phyloP scores from a whole-genome alignment of 2,113 vertebrate species.

The Cyprinodon tularosa region DNA sequence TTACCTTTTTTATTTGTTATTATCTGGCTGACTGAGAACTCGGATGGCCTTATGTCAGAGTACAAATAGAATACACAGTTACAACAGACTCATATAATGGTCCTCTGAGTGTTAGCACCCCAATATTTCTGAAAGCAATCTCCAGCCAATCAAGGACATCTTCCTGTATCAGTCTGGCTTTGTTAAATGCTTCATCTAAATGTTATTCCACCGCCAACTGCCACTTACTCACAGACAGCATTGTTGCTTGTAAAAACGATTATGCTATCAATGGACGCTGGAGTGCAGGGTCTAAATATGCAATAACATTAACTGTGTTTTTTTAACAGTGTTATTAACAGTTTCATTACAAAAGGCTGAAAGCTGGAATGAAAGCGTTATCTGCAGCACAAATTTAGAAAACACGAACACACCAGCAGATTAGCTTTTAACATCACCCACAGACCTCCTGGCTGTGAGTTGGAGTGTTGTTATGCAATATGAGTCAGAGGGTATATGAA shows the following conservation, averaged over 20 bases:
- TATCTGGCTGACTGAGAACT: neutral
- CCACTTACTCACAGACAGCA: neutral
- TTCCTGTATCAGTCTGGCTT: neutral
- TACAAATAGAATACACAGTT: neutral
- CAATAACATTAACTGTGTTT: neutral
- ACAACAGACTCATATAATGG: neutral
- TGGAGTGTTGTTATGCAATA: constrained; percentile 55
- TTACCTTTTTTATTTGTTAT: neutral
- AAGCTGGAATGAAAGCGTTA: constrained; percentile 28
- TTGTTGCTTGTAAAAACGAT: neutral
- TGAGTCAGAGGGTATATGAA: constrained; percentile 63
- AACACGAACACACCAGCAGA: constrained; percentile 22
- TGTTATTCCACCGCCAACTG: neutral
- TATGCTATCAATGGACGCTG: neutral
- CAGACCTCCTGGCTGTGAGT: constrained; percentile 49
- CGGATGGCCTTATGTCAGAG: neutral
- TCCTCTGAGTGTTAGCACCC: neutral
- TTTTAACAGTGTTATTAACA: neutral
- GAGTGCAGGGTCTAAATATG: constrained; percentile 6
- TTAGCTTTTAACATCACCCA: constrained; percentile 25
- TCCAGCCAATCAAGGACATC: neutral
- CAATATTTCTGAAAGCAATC: neutral
- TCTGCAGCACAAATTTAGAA: constrained; percentile 9
- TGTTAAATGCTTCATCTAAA: constrained; percentile 13
- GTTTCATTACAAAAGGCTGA: constrained; percentile 7